Percentiles rank a stretch among this genome's conserved stretches.
These are phyloP conservation scores for Brachyptera risi DNA, from an alignment of 2,888 invertebrate genomes.

Conservation along the genomic window DNA sequence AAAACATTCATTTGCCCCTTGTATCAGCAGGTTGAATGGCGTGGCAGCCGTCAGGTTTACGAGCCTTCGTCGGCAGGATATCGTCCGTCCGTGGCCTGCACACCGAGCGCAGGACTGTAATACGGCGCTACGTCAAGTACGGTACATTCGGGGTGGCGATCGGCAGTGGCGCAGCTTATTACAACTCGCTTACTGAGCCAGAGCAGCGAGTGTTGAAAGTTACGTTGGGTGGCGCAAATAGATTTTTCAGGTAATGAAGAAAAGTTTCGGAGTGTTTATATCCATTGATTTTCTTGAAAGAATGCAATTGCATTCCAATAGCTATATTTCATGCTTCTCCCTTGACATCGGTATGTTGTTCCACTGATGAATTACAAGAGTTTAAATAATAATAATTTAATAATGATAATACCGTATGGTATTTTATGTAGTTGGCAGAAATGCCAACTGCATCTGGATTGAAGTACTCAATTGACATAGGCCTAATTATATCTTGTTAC, in stretches of 20 bases:
- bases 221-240: constrained; percentile 41
- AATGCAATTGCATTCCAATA: background rate
- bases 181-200: constrained; percentile 35
- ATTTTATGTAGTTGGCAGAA: too few species aligned
- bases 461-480: too few species aligned
- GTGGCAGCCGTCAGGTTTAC: too few species aligned
- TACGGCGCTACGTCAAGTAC: constrained; percentile 13
- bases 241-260: constrained; percentile 48
- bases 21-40: too few species aligned
- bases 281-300: background rate
- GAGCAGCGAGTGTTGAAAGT: constrained; percentile 37
- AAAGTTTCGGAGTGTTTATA: constrained; percentile 29
- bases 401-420: too few species aligned
- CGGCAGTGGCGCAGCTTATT: constrained; percentile 33
- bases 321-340: background rate
- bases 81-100: background rate
- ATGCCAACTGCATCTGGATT: too few species aligned
- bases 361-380: background rate
- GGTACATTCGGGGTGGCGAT: constrained; percentile 14
- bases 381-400: too few species aligned
- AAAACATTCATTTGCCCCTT: too few species aligned
- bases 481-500: too few species aligned
- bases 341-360: background rate
- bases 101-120: background rate
- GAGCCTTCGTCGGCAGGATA: too few species aligned